Conservation (phyloP, 2,888 invertebrate genomes). For the Ornithoptera alexandrae region DNA sequence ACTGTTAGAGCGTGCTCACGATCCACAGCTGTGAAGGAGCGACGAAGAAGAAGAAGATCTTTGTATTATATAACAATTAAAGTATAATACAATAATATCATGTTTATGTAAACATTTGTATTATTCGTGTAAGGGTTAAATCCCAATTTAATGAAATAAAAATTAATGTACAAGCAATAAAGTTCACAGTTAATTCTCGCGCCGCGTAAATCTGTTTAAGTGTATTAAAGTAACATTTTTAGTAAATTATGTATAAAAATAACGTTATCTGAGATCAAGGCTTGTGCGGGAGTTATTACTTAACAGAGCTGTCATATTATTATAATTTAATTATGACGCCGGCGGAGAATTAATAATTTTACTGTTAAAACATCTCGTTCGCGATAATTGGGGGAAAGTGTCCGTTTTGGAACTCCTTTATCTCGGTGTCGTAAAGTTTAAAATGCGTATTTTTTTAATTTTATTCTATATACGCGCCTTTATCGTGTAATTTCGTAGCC, state of each 20-base stretch:
- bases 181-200: too few relatives aligned
- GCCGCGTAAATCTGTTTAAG: too few relatives aligned
- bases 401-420: not conserved
- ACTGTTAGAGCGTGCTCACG: too few relatives aligned
- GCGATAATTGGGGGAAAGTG: not conserved
- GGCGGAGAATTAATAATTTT: conserved; percentile 17
- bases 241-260: not conserved
- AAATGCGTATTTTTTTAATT: not conserved
- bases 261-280: not conserved
- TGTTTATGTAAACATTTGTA: too few relatives aligned
- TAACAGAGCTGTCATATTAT: conserved; percentile 15
- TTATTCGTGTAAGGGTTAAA: too few relatives aligned
- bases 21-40: too few relatives aligned
- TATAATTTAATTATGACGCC: conserved; percentile 21
- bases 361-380: conserved; percentile 10
- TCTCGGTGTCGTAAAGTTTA: not conserved
- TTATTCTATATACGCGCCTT: not conserved
- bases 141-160: too few relatives aligned
- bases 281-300: not conserved
- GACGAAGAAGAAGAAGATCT: too few relatives aligned
- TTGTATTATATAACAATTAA: too few relatives aligned
- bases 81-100: too few relatives aligned
- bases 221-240: too few relatives aligned
- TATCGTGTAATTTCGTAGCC: not conserved
- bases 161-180: too few relatives aligned